Conservation (phyloP, 1,140 invertebrate genomes). For the Brachionus rubens region DNA sequence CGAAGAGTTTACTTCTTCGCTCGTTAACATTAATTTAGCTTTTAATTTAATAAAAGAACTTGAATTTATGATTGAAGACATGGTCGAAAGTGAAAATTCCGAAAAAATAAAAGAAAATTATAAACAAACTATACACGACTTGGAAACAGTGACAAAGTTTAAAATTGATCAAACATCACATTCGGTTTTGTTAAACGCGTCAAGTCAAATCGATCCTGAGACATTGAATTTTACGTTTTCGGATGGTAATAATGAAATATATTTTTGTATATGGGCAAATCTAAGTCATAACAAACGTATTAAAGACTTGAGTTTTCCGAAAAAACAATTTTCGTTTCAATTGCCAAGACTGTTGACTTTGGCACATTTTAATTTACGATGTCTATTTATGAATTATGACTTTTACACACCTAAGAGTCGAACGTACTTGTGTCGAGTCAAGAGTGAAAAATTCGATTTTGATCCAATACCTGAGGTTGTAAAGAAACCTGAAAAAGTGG, state of each 20-base stretch:
- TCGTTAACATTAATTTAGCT: slow-evolving; percentile 49
- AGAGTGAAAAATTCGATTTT: slow-evolving; percentile 52
- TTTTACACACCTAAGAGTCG: slow-evolving; percentile 56
- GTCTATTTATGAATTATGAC: slow-evolving; percentile 57
- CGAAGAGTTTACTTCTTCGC: slow-evolving; percentile 52
- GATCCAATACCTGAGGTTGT: slow-evolving; percentile 45
- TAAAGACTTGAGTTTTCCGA: slow-evolving; percentile 56
- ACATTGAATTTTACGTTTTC: slow-evolving; percentile 56
- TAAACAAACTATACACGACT: slow-evolving; percentile 53
- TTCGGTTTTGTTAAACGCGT: slow-evolving; percentile 53
- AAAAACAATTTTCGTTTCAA: slow-evolving; percentile 55
- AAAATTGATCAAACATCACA: slow-evolving; percentile 56
- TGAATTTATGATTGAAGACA: slow-evolving; percentile 50
- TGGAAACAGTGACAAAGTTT: slow-evolving; percentile 53
- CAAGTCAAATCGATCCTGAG: slow-evolving; percentile 53
- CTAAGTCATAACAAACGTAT: slow-evolving; percentile 59
- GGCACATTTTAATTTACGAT: slow-evolving; percentile 53
- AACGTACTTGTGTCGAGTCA: slow-evolving; percentile 49
- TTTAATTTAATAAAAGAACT: slow-evolving; percentile 56
- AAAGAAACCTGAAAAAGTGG: slow-evolving; percentile 49
- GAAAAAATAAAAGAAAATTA: background rate
- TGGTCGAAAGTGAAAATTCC: background rate
- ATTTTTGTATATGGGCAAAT: slow-evolving; percentile 60
- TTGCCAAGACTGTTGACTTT: slow-evolving; percentile 55
- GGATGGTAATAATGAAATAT: slow-evolving; percentile 51